Evolutionary conservation across 92 coral and sea anemone species (phyloP).

Genomic region (Pocillopora meandrina): DNA sequence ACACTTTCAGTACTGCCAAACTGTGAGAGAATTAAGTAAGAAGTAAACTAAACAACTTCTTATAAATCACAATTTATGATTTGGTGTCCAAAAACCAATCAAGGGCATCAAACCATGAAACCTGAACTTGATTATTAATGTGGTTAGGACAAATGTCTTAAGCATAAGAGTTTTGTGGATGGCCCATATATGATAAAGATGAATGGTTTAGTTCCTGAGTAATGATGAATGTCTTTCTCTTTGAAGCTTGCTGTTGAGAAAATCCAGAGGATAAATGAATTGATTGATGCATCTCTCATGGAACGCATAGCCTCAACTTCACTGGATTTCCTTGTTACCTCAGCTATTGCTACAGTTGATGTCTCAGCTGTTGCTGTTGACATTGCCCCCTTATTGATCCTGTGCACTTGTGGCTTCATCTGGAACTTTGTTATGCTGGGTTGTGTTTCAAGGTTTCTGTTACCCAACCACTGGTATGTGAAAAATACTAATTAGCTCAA

Average conservation of each 20-base stretch:
- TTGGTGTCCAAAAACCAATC: too few relatives aligned
- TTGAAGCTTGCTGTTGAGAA: conserved; percentile 72
- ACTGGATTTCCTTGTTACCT: conserved; percentile 78
- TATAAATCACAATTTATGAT: too few relatives aligned
- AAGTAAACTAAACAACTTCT: too few relatives aligned
- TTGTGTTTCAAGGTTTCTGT: conserved; percentile 58
- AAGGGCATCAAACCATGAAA: too few relatives aligned
- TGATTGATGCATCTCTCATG: conserved; percentile 83
- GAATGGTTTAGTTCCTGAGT: not conserved
- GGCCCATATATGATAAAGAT: too few relatives aligned
- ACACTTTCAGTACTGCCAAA: too few relatives aligned
- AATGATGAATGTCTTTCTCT: not conserved
- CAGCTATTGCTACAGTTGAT: conserved; percentile 79
- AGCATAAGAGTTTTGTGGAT: too few relatives aligned
- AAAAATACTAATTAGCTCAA: not conserved
- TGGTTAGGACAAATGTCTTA: too few relatives aligned
- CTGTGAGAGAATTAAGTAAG: too few relatives aligned
- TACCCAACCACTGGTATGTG: conserved; percentile 78
- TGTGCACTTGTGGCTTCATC: conserved; percentile 71
- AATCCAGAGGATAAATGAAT: conserved; percentile 63
- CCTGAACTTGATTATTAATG: too few relatives aligned
- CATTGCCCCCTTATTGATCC: conserved; percentile 74
- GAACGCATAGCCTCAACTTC: conserved; percentile 80
- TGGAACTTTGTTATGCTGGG: conserved; percentile 86
- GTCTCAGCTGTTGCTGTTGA: conserved; percentile 77